A percentile compares a stretch with the other conserved stretches of the same genome.
phyloP scores from a whole-genome alignment of 2,113 vertebrate genomes.

The Mugil cephalus region DNA sequence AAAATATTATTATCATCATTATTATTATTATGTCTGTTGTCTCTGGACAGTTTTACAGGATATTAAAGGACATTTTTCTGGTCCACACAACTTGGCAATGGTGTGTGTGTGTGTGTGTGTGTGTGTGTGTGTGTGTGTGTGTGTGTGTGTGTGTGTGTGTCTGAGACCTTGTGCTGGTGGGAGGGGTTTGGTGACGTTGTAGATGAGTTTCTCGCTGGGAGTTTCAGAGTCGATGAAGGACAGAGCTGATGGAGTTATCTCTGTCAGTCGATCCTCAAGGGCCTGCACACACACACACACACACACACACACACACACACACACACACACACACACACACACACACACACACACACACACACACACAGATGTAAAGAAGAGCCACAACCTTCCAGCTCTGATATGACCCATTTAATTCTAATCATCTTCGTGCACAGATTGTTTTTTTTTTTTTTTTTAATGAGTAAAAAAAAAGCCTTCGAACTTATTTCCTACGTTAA shows the following conservation, averaged over 20 bases:
- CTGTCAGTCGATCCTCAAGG: constrained; percentile 90
- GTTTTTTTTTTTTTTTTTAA: too few species aligned
- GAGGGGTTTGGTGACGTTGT: constrained; percentile 92
- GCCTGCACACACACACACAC: constrained; percentile 82
- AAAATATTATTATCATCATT: too few species aligned
- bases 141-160: constrained; percentile 20
- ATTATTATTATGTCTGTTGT: too few species aligned
- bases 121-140: constrained; percentile 5
- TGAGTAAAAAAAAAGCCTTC: too few species aligned
- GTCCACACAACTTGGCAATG: too few species aligned
- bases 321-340: constrained; percentile 19
- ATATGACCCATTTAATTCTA: too few species aligned
- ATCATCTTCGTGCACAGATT: too few species aligned
- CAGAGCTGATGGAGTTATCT: constrained; percentile 89
- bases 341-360: constrained; percentile 29
- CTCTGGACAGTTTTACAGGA: too few species aligned
- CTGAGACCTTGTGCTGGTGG: constrained; percentile 88
- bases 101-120: constrained; percentile 5
- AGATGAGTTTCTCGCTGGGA: constrained; percentile 89
- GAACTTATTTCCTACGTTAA: too few species aligned
- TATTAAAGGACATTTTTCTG: too few species aligned
- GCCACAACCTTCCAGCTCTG: too few species aligned
- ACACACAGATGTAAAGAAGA: background rate
- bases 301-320: constrained; percentile 24
- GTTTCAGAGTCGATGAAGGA: constrained; percentile 90